These are phyloP conservation scores for Poeciliopsis turrubarensis DNA, from an alignment of 2,113 vertebrate genomes.

Conservation along the genomic window DNA sequence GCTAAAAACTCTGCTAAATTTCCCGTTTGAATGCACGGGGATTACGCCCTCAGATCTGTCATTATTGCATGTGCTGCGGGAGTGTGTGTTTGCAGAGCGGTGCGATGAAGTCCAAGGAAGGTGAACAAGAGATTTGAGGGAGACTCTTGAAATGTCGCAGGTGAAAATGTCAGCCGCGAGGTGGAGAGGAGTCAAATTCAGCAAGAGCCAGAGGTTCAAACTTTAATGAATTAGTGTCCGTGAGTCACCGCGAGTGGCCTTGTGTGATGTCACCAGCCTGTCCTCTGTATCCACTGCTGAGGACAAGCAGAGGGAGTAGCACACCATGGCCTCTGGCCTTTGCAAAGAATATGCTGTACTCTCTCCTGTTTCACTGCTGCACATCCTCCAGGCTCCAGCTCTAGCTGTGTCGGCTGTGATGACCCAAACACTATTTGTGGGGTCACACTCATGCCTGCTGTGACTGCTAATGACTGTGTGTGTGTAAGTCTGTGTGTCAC, in stretches of 20 bases:
- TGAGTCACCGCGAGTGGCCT: constrained; percentile 48
- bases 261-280: constrained; percentile 59
- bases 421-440: constrained; percentile 56
- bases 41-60: not conserved
- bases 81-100: constrained; percentile 13
- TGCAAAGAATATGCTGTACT: constrained; percentile 55
- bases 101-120: constrained; percentile 45
- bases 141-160: constrained; percentile 69
- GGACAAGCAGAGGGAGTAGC: constrained; percentile 49
- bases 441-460: constrained; percentile 54
- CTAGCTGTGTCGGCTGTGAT: constrained; percentile 34
- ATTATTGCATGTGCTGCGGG: not conserved
- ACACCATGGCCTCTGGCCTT: constrained; percentile 60
- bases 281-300: constrained; percentile 41
- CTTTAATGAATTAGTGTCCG: constrained; percentile 73
- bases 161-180: constrained; percentile 67
- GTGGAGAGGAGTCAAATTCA: constrained; percentile 71
- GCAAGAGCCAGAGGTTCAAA: constrained; percentile 56
- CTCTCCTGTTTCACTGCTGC: constrained; percentile 46
- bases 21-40: not conserved
- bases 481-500: constrained; percentile 1
- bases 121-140: constrained; percentile 56
- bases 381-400: constrained; percentile 40
- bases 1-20: not conserved
- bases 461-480: constrained; percentile 34